Evolutionary conservation across 2,888 invertebrate species (phyloP).

Genomic region (Dendrolimus houi): DNA sequence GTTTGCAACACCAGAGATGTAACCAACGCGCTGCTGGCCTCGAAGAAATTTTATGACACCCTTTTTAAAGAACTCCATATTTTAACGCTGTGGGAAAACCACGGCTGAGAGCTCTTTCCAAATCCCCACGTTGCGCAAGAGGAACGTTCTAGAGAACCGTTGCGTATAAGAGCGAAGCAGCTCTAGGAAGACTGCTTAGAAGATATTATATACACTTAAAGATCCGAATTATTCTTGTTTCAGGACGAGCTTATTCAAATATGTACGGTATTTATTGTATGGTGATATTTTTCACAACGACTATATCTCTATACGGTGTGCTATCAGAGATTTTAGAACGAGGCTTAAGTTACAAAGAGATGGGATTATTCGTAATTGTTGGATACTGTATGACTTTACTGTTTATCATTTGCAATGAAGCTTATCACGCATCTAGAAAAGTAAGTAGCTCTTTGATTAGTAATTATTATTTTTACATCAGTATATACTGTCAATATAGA

Average conservation of each 20-base stretch:
- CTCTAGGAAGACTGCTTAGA: too few relatives aligned
- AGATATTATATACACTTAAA: too few relatives aligned
- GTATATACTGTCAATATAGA: neutral
- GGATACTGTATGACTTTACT: slow-evolving; percentile 83
- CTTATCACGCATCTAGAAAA: slow-evolving; percentile 80
- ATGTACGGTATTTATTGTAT: slow-evolving; percentile 87
- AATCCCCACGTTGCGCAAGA: too few relatives aligned
- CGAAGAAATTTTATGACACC: too few relatives aligned
- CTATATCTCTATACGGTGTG: slow-evolving; percentile 82
- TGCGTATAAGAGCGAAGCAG: too few relatives aligned
- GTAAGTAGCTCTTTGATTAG: slow-evolving; percentile 29
- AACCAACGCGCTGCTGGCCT: too few relatives aligned
- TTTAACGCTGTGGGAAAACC: too few relatives aligned
- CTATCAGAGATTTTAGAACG: slow-evolving; percentile 83
- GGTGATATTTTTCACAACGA: slow-evolving; percentile 84
- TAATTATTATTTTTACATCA: neutral
- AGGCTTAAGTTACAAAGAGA: slow-evolving; percentile 82
- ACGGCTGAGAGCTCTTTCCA: too few relatives aligned
- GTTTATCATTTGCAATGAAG: slow-evolving; percentile 85
- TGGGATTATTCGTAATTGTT: slow-evolving; percentile 82
- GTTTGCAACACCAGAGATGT: too few relatives aligned
- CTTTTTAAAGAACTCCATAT: too few relatives aligned
- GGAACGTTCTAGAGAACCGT: too few relatives aligned
- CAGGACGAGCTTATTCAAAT: slow-evolving; percentile 82
- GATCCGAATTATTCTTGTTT: neutral